Conservation (phyloP, 2,797 vertebrate genomes). For the Acropternis orthonyx region DNA sequence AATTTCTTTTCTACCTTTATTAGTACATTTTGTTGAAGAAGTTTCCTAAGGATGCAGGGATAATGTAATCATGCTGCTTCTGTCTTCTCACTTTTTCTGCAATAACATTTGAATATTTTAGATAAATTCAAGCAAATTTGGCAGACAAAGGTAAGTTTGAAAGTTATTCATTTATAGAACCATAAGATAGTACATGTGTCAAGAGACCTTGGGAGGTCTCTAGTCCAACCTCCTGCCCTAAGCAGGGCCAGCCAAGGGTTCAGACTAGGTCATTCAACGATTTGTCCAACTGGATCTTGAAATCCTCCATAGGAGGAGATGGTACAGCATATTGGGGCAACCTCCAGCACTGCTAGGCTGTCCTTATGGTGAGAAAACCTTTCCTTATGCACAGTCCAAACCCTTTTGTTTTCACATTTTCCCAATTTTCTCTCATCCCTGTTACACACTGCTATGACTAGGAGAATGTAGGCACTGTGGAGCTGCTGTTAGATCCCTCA, state of each 20-base stretch:
- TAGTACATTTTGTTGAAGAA: not conserved
- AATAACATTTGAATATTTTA: not conserved
- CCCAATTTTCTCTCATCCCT: not conserved
- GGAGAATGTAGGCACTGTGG: not conserved
- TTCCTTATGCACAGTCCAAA: not conserved
- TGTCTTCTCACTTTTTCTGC: not conserved
- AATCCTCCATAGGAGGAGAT: not conserved
- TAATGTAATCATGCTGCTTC: not conserved
- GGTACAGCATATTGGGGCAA: not conserved
- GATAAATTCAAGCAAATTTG: not conserved
- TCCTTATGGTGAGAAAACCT: not conserved
- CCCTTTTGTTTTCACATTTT: not conserved
- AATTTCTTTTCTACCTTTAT: not conserved
- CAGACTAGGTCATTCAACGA: not conserved
- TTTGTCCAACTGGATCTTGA: not conserved
- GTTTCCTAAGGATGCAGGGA: not conserved
- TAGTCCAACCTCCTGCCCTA: not conserved
- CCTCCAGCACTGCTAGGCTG: not conserved
- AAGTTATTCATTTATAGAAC: not conserved
- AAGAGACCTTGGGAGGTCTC: not conserved
- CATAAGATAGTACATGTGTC: not conserved
- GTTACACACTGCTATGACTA: fast-evolving
- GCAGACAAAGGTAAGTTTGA: not conserved
- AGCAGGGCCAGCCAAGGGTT: not conserved
- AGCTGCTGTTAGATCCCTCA: not conserved